Conservation (phyloP, 2,797 vertebrate species). For the Echeneis naucrates region DNA sequence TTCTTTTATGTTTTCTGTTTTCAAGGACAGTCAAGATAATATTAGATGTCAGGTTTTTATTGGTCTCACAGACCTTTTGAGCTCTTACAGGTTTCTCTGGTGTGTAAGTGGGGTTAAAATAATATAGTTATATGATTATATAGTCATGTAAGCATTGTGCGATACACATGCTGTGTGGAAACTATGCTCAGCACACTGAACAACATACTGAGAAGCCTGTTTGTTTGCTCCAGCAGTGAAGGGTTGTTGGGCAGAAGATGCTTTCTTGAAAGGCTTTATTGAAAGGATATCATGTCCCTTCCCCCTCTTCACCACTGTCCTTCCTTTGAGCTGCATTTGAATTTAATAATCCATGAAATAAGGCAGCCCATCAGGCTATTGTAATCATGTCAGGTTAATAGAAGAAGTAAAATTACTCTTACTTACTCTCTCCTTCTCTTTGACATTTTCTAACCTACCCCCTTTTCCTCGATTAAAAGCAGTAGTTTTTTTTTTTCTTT, state of each 20-base stretch:
- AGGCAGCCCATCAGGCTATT: conserved; percentile 89
- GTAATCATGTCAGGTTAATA: conserved; percentile 98
- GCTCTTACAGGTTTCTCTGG: not conserved
- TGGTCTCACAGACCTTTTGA: not conserved
- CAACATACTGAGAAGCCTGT: conserved; percentile 46
- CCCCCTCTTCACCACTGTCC: conserved; percentile 84
- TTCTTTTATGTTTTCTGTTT: conserved; percentile 40
- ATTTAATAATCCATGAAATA: conserved; percentile 99
- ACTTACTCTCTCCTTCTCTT: conserved; percentile 77
- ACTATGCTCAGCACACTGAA: conserved; percentile 12
- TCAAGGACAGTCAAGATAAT: not conserved
- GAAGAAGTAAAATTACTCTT: conserved; percentile 95
- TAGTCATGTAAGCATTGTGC: not conserved
- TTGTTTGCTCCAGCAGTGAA: conserved; percentile 64
- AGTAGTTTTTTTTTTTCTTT: conserved; percentile 73
- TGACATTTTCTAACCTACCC: conserved; percentile 66
- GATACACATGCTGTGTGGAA: conserved; percentile 17
- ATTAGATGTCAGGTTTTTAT: conserved; percentile 15
- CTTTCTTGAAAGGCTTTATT: conserved; percentile 46
- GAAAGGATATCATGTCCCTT: conserved; percentile 53
- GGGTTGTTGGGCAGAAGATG: conserved; percentile 45
- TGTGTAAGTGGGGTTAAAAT: not conserved
- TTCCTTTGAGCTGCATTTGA: conserved; percentile 94
- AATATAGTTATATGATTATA: not conserved
- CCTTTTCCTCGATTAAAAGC: conserved; percentile 65